Evolutionary conservation across 2,113 vertebrate genomes (phyloP).

Genomic region (Bujurquina vittata): DNA sequence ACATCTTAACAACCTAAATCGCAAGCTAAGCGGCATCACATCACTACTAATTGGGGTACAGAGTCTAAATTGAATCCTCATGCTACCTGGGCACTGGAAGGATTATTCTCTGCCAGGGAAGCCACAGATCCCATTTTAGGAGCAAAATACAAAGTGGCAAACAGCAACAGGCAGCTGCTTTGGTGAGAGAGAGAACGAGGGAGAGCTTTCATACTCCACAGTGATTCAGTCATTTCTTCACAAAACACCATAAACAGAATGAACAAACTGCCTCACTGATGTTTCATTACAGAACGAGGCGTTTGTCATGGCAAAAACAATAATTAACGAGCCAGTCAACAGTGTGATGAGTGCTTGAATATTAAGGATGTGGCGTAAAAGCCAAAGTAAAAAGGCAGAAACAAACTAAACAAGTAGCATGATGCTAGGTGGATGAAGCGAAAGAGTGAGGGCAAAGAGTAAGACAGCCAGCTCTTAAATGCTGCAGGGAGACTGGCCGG

Average conservation of each 20-base stretch:
- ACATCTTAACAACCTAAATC: neutral
- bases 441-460: neutral
- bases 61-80: neutral
- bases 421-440: no score
- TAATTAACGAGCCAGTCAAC: no score
- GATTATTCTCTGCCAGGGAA: neutral
- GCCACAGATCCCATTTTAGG: neutral
- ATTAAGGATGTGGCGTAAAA: no score
- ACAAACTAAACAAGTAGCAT: no score
- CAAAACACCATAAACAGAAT: neutral
- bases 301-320: neutral
- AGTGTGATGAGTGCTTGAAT: no score
- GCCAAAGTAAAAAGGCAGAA: no score
- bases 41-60: neutral
- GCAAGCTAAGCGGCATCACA: neutral
- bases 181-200: neutral
- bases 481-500: neutral
- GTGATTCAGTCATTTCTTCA: neutral
- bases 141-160: conserved; percentile 15
- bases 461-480: neutral
- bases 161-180: neutral
- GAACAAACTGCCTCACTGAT: neutral
- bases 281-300: neutral
- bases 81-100: neutral
- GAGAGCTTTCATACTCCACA: fast-evolving